Percentiles rank a stretch among this genome's conserved stretches.
Conservation (phyloP, 2,797 vertebrate genomes). For the Enteromius fasciolatus region DNA sequence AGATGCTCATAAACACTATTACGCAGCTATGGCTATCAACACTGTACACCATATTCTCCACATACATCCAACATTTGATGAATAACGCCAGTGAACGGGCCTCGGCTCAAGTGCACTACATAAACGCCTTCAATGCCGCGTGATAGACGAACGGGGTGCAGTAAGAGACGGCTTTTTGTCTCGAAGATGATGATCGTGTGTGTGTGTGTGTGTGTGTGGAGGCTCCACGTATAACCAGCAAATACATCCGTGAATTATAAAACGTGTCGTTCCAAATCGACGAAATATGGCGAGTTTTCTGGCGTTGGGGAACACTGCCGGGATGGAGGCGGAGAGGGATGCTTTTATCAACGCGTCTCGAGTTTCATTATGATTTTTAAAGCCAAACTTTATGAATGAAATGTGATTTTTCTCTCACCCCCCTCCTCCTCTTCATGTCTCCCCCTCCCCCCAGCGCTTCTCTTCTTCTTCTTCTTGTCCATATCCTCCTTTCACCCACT, state of each 20-base stretch:
- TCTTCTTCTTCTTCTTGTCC: slow-evolving; percentile 65
- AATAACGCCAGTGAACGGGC: slow-evolving; percentile 36
- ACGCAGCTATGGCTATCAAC: slow-evolving; percentile 74
- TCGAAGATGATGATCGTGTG: slow-evolving; percentile 57
- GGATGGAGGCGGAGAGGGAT: slow-evolving; percentile 66
- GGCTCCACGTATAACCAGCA: slow-evolving; percentile 47
- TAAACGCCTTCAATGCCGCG: slow-evolving; percentile 47
- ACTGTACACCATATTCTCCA: slow-evolving; percentile 74
- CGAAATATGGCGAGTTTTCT: slow-evolving; percentile 75
- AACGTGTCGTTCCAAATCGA: slow-evolving; percentile 66
- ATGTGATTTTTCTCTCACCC: slow-evolving; percentile 81
- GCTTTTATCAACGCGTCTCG: slow-evolving; percentile 81
- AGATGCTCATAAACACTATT: slow-evolving; percentile 70
- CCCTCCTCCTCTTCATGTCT: slow-evolving; percentile 68
- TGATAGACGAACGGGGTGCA: slow-evolving; percentile 57
- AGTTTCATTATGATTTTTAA: slow-evolving; percentile 89
- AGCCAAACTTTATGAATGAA: slow-evolving; percentile 89
- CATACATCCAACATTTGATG: slow-evolving; percentile 58
- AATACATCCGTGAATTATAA: slow-evolving; percentile 75
- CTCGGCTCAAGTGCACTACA: slow-evolving; percentile 40
- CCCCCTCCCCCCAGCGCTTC: slow-evolving; percentile 67
- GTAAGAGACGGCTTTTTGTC: slow-evolving; percentile 54
- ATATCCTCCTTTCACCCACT: slow-evolving; percentile 76
- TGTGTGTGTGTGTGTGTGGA: slow-evolving; percentile 36
- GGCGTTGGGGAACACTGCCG: slow-evolving; percentile 68